Conservation (phyloP, 2,888 invertebrate genomes). For the Tiliacea aurago region DNA sequence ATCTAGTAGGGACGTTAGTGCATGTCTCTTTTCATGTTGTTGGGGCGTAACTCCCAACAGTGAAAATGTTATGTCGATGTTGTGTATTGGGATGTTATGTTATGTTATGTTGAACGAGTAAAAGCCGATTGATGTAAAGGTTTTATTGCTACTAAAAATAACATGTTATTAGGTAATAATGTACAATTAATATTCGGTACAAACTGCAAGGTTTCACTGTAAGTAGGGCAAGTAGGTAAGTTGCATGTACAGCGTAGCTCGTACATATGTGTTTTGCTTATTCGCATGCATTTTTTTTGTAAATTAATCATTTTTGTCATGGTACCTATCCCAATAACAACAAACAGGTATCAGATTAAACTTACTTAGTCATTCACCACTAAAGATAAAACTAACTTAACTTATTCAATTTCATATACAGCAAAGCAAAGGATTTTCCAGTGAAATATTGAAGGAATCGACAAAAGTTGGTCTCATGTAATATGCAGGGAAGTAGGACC, state of each 20-base stretch:
- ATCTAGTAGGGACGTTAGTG: not conserved
- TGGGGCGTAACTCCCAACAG: too few species aligned
- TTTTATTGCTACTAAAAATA: too few species aligned
- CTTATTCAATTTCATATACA: constrained; percentile 64
- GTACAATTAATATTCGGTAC: too few species aligned
- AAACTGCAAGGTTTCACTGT: too few species aligned
- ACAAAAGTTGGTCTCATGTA: constrained; percentile 86
- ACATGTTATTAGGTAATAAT: too few species aligned
- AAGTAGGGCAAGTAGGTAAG: too few species aligned
- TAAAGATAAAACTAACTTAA: constrained; percentile 49
- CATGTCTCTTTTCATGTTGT: not conserved
- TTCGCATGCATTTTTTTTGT: not conserved
- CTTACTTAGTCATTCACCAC: constrained; percentile 30
- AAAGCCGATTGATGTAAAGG: too few species aligned
- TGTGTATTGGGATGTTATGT: too few species aligned
- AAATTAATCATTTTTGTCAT: not conserved
- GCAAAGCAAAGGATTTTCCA: constrained; percentile 76
- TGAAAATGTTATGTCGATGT: too few species aligned
- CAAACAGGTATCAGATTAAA: constrained; percentile 17
- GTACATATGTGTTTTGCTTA: not conserved
- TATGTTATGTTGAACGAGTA: too few species aligned
- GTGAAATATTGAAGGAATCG: constrained; percentile 87
- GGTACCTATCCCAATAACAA: not conserved
- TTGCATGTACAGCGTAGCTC: too few species aligned
- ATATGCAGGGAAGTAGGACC: constrained; percentile 82